A percentile compares a stretch with the other conserved stretches of the same genome.
Evolutionary conservation across 2,113 vertebrate species (phyloP).

Genomic region (Vidua chalybeata): DNA sequence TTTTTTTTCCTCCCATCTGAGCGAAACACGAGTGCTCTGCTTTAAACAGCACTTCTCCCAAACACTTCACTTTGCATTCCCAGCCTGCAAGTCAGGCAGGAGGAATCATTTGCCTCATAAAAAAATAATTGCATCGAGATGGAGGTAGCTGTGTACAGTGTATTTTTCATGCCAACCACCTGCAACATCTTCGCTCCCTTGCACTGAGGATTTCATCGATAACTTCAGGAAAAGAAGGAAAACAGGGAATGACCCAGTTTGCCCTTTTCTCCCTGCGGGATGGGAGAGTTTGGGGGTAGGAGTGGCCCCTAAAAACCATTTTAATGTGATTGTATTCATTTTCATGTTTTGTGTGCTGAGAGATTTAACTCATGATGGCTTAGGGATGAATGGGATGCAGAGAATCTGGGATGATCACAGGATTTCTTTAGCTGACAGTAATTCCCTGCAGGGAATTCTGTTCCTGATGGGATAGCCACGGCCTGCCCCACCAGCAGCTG

Average conservation of each 20-base stretch:
- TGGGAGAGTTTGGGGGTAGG: neutral
- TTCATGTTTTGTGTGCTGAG: neutral
- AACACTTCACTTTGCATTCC: constrained; percentile 40
- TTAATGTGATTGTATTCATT: neutral
- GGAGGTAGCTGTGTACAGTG: neutral
- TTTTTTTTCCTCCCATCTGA: neutral
- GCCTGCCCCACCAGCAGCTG: neutral
- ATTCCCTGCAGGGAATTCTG: neutral
- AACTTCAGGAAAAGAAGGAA: neutral
- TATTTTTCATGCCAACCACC: neutral
- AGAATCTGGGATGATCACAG: neutral
- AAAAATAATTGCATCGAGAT: constrained; percentile 25
- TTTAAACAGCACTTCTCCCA: constrained; percentile 26
- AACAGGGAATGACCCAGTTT: neutral
- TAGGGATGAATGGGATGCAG: neutral
- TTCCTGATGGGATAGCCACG: neutral
- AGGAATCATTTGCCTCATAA: constrained; percentile 47
- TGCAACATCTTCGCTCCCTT: constrained; percentile 16
- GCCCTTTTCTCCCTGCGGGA: neutral
- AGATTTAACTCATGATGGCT: fast-evolving
- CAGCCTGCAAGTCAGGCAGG: constrained; percentile 18
- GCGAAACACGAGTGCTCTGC: neutral
- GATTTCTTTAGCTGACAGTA: neutral
- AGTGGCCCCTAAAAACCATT: neutral
- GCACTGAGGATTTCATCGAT: neutral